Evolutionary conservation across 2,888 invertebrate genomes (phyloP).

Genomic region (Phragmatobia fuliginosa): DNA sequence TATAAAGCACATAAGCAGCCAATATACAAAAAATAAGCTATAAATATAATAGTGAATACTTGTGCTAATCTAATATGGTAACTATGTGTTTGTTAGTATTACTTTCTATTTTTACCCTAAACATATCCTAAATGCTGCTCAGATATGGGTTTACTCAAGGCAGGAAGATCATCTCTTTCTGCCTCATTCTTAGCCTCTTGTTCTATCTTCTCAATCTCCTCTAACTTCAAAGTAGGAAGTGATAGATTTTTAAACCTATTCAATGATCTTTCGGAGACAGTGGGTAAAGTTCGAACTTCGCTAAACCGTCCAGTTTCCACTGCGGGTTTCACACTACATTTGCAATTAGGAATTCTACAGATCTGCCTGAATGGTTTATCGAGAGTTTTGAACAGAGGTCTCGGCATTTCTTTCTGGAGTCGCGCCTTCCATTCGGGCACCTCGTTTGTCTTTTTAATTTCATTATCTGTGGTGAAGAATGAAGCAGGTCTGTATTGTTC

Average conservation of each 20-base stretch:
- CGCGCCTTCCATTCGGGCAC: conserved; percentile 78
- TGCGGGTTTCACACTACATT: conserved; percentile 69
- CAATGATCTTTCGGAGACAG: conserved; percentile 70
- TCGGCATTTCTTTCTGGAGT: conserved; percentile 74
- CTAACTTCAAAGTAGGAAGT: conserved; percentile 78
- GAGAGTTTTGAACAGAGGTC: conserved; percentile 64
- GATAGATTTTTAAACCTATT: conserved; percentile 77
- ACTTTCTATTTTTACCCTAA: conserved; percentile 54
- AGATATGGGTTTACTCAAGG: conserved; percentile 76
- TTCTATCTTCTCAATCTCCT: conserved; percentile 68
- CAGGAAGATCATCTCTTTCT: conserved; percentile 66
- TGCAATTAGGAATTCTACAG: conserved; percentile 81
- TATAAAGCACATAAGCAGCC: conserved; percentile 57
- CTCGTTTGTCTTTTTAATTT: conserved; percentile 65
- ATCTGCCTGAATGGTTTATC: conserved; percentile 73
- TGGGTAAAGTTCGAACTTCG: conserved; percentile 73
- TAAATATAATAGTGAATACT: conserved; percentile 42
- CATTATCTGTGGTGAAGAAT: conserved; percentile 71
- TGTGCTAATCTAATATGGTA: conserved; percentile 62
- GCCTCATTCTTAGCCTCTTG: conserved; percentile 65
- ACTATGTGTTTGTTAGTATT: conserved; percentile 42
- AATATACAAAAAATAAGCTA: conserved; percentile 59
- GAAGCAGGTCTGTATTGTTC: conserved; percentile 82
- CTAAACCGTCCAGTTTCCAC: conserved; percentile 67
- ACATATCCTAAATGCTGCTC: conserved; percentile 87